These are phyloP conservation scores for Xiphophorus couchianus DNA, from an alignment of 2,113 vertebrate genomes.

Conservation along the genomic window DNA sequence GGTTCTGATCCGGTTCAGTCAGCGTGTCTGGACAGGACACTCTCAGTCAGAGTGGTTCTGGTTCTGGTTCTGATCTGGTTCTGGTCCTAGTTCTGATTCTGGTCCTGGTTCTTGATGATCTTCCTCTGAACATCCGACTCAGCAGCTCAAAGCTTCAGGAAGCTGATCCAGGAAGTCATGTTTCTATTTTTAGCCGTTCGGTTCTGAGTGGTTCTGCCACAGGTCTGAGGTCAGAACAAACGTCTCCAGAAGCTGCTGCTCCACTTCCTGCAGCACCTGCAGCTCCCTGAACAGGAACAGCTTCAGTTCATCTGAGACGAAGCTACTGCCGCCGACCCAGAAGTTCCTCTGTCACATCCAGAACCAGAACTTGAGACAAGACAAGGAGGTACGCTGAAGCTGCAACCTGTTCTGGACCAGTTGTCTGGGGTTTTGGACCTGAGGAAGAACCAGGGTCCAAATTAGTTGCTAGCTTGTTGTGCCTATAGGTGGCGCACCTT, in stretches of 20 bases:
- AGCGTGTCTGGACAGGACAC: no score
- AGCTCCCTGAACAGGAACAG: not conserved
- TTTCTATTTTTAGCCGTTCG: not conserved
- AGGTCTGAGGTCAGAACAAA: not conserved
- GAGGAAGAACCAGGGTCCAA: not conserved
- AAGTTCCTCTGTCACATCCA: no score
- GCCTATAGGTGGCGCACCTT: no score
- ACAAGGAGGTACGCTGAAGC: no score
- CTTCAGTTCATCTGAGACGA: no score
- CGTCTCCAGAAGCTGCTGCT: not conserved
- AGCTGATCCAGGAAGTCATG: not conserved
- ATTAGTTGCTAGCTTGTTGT: no score
- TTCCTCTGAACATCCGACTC: not conserved
- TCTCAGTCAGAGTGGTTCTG: not conserved
- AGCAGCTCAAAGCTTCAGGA: not conserved
- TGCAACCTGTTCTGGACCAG: no score
- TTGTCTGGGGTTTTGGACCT: not conserved
- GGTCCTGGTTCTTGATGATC: not conserved
- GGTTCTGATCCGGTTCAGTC: no score
- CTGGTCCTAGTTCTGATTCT: not conserved
- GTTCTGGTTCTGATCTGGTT: no score
- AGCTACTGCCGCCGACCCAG: no score
- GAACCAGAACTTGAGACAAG: no score
- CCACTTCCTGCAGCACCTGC: conserved; percentile 15
- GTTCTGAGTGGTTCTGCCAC: not conserved